These are phyloP conservation scores for Canis aureus DNA, from an alignment of 2,113 vertebrate genomes.

Conservation along the genomic window DNA sequence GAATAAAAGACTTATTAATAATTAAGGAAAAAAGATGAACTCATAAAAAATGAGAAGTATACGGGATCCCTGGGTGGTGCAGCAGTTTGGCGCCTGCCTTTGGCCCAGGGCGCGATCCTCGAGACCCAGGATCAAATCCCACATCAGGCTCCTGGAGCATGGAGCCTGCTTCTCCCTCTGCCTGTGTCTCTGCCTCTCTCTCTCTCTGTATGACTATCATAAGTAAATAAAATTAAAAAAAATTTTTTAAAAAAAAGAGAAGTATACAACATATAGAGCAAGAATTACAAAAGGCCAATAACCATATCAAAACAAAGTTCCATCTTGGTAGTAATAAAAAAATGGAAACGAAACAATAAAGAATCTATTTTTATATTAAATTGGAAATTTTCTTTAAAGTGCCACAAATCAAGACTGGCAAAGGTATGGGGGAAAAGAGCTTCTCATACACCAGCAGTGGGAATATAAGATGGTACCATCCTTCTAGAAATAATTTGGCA, in stretches of 20 bases:
- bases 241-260: background rate
- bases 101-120: too few relatives aligned
- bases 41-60: background rate
- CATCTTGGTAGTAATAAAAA: background rate
- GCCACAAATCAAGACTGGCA: background rate
- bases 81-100: too few relatives aligned
- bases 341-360: background rate
- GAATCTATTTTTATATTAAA: background rate
- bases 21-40: conserved; percentile 43
- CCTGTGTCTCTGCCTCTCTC: too few relatives aligned
- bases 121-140: too few relatives aligned
- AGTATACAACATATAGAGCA: background rate
- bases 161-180: too few relatives aligned
- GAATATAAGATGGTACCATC: background rate
- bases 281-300: conserved; percentile 46
- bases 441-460: background rate
- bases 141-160: too few relatives aligned
- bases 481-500: background rate
- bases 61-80: background rate
- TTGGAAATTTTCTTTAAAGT: background rate
- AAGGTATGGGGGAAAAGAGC: background rate
- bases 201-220: too few relatives aligned
- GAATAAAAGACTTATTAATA: background rate
- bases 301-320: background rate
- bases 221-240: too few relatives aligned